Conservation (phyloP, 2,113 vertebrate genomes). For the Lagenorhynchus albirostris region DNA sequence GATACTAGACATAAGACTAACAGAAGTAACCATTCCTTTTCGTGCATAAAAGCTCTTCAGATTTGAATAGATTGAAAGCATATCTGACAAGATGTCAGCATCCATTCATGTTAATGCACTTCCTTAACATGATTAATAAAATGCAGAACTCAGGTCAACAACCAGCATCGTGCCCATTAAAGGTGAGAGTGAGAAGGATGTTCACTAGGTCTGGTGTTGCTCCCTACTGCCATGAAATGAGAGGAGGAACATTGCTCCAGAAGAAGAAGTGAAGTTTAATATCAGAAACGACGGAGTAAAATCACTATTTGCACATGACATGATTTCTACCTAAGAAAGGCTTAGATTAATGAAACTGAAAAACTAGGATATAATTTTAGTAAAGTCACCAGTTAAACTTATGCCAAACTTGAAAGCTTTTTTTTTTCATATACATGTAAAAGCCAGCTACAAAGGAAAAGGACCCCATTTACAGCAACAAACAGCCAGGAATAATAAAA, state of each 20-base stretch:
- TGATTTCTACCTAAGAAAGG: background rate
- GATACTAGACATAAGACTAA: background rate
- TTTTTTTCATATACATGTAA: background rate
- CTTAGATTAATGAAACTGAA: background rate
- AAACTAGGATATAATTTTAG: background rate
- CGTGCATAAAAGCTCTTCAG: background rate
- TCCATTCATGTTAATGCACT: background rate
- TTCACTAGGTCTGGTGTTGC: rapidly evolving
- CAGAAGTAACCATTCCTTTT: background rate
- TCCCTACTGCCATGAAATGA: background rate
- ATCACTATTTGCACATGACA: background rate
- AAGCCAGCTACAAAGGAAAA: background rate
- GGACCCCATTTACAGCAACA: background rate
- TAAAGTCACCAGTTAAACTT: background rate
- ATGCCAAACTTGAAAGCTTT: background rate
- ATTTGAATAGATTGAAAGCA: background rate
- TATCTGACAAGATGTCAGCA: background rate
- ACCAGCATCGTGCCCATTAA: background rate
- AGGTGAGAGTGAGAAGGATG: background rate
- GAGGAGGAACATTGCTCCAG: background rate
- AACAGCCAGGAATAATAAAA: background rate
- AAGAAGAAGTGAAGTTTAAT: background rate
- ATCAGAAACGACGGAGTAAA: background rate
- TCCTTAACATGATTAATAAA: background rate
- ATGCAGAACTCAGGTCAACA: background rate